Evolutionary conservation across 23 tunicate species (phyloP).

Genomic region (Trididemnum miniatum): DNA sequence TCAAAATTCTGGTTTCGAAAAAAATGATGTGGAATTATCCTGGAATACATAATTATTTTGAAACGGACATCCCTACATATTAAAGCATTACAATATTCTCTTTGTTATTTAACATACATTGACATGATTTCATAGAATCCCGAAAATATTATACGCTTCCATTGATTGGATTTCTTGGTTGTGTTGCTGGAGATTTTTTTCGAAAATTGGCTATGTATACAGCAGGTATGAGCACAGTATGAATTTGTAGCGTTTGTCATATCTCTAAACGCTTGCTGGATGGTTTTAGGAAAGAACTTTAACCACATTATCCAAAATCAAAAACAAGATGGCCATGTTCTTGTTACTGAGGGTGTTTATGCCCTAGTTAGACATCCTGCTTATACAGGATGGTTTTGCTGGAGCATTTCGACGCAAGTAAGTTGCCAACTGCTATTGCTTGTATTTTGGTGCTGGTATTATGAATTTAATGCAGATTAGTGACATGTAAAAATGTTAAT

Average conservation of each 20-base stretch:
- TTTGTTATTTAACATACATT: no score
- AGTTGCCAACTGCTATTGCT: no score
- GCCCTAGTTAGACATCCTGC: slow-evolving; percentile 84
- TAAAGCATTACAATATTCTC: no score
- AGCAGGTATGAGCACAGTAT: no score
- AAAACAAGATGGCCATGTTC: slow-evolving; percentile 58
- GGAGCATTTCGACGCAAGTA: slow-evolving; percentile 96
- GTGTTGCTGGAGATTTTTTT: slow-evolving; percentile 55
- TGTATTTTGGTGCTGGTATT: no score
- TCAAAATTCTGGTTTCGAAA: no score
- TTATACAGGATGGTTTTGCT: slow-evolving; percentile 92
- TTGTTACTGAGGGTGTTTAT: slow-evolving; percentile 83
- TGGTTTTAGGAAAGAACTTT: slow-evolving; percentile 68
- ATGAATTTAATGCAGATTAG: no score
- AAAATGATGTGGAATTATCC: no score
- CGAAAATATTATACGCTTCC: not conserved
- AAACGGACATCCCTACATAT: no score
- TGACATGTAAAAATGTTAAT: no score
- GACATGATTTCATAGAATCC: no score
- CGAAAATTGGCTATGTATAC: slow-evolving; percentile 87
- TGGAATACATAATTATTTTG: no score
- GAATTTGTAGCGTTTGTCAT: not conserved
- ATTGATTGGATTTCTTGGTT: slow-evolving; percentile 44
- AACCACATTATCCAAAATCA: slow-evolving; percentile 69
- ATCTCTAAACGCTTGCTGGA: not conserved